These are phyloP conservation scores for Porites evermanni DNA, from an alignment of 92 coral and sea anemone species.

Conservation along the genomic window DNA sequence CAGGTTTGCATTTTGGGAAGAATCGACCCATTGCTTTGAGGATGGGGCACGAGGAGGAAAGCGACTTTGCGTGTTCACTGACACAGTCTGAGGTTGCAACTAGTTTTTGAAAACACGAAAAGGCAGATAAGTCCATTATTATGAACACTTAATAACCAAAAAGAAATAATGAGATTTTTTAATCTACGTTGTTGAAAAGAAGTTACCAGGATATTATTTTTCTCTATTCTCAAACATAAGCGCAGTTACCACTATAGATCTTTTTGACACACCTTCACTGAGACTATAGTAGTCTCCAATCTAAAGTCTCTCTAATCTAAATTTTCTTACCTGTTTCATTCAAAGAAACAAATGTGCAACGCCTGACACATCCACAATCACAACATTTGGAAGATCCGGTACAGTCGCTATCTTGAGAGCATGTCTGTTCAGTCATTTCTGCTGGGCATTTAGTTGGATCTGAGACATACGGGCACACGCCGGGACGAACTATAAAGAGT, in stretches of 20 bases:
- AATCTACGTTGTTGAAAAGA: too few species aligned
- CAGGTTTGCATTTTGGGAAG: conserved; percentile 64
- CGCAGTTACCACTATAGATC: too few species aligned
- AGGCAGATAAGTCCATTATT: neutral
- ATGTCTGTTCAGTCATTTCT: conserved; percentile 22
- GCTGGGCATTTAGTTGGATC: conserved; percentile 31
- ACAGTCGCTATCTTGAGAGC: conserved; percentile 47
- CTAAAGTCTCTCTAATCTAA: neutral
- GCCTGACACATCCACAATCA: conserved; percentile 47
- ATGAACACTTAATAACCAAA: too few species aligned
- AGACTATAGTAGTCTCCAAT: neutral
- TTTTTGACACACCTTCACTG: too few species aligned
- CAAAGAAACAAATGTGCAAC: conserved; percentile 21
- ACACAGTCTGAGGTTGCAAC: conserved; percentile 18
- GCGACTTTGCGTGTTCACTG: conserved; percentile 24
- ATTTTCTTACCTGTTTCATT: conserved; percentile 17
- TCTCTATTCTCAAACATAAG: too few species aligned
- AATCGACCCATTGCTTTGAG: conserved; percentile 23
- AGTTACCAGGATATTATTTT: too few species aligned
- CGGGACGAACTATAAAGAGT: conserved; percentile 23
- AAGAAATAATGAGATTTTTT: too few species aligned
- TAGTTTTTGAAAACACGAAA: neutral
- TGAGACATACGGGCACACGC: conserved; percentile 29
- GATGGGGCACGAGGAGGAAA: conserved; percentile 44
- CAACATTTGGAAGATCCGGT: conserved; percentile 39